Evolutionary conservation across 2,888 invertebrate species (phyloP), one percentile per base, ranked within the genome.

Genomic region (Macaria liturata): DNA sequence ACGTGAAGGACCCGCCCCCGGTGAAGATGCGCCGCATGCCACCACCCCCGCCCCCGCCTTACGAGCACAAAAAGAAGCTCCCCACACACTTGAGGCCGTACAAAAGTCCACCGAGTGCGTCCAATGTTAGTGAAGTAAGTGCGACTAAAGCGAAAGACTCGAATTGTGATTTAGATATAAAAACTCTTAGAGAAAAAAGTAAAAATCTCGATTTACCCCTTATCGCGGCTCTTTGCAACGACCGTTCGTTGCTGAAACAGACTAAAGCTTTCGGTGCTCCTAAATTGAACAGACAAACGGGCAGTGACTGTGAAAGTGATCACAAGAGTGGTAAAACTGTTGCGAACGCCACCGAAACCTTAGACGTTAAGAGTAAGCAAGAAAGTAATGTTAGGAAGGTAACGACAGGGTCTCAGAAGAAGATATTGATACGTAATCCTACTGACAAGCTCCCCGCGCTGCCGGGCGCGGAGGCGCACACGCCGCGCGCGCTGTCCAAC

Each of bases 141-240:
- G 73, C 73, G 57, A 83, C 68, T 70, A 91, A 84, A 85, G 71
- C 74, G 65, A 90, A 83, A 78, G 86, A 89, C 69, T 70, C 84
- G 55, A 91, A 90, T 84, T 87, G 89, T 86, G 91, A 91, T 84
- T 81, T 91, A 86, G 97, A 97, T 84, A 97, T 97, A 74, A 95
- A 96, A 76, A 95, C 96, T 68, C 91, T 98, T 62, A 94, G 97
- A 59, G 97, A 97, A 86, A 97, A 97, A 88, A 97, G 97, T 87
- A 96, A 96, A 80, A 96, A 97, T 81, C 93, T 98, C 76, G 97
- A 98, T 88, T 92, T 98, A 83, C 98, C 98, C 30, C 92, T 98
- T 62, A 98, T 98, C 78, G 96, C 97, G 60, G 98, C 98, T 9
- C 93, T 98, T 70, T 98, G 98, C 92, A 98, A 98, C 82, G 98